Evolutionary conservation across 2,113 vertebrate species (phyloP).

Genomic region (Tachuris rubrigastra): DNA sequence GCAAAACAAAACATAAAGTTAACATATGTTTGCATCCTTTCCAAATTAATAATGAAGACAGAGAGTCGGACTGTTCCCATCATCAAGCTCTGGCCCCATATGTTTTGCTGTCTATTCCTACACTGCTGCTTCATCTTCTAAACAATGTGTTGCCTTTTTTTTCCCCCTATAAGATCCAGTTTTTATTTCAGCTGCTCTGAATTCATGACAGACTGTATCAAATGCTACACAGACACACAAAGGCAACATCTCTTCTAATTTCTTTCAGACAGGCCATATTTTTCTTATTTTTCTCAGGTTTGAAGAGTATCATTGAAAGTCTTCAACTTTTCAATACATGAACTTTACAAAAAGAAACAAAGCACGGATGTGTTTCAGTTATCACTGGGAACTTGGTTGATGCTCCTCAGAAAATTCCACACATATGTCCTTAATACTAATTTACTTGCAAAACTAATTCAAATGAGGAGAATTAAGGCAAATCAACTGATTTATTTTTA

Average conservation of each 20-base stretch:
- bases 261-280: not conserved
- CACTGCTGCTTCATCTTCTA: not conserved
- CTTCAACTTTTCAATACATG: not conserved
- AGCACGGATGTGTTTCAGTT: not conserved
- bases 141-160: not conserved
- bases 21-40: not conserved
- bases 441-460: not conserved
- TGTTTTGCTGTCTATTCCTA: not conserved
- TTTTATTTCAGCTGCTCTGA: not conserved
- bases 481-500: not conserved
- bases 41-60: slow-evolving; percentile 25
- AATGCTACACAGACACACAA: not conserved
- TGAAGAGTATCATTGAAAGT: not conserved
- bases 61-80: not conserved
- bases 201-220: not conserved
- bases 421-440: not conserved
- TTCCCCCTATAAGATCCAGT: not conserved
- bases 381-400: not conserved
- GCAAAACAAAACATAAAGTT: not conserved
- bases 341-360: not conserved
- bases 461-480: not conserved
- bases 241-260: not conserved
- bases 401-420: not conserved
- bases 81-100: not conserved
- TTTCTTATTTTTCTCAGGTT: not conserved